Evolutionary conservation across 2,113 vertebrate species (phyloP).

Genomic region (Chaenogobius annularis): DNA sequence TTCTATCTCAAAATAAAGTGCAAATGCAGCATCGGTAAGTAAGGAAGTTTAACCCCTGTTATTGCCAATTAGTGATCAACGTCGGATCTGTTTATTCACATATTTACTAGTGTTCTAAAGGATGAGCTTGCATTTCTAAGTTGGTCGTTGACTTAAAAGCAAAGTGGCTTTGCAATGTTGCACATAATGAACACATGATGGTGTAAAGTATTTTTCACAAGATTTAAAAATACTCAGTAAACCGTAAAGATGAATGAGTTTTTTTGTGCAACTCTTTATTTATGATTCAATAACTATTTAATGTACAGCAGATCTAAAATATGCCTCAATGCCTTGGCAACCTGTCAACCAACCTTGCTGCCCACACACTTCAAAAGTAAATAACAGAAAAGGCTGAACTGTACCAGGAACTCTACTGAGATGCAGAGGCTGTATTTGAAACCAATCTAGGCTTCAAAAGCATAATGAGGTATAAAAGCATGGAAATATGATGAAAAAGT

Average conservation of each 20-base stretch:
- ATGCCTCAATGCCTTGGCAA: constrained; percentile 54
- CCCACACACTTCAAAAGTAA: constrained; percentile 65
- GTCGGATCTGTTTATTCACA: constrained; percentile 19
- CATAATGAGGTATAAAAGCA: constrained; percentile 28
- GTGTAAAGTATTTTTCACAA: neutral
- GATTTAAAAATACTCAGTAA: neutral
- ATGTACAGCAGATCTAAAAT: constrained; percentile 42
- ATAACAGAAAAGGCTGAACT: constrained; percentile 59
- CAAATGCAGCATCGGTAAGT: neutral
- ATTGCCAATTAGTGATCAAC: constrained; percentile 34
- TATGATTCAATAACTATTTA: constrained; percentile 32
- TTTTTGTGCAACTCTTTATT: constrained; percentile 4
- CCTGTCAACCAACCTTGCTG: constrained; percentile 57
- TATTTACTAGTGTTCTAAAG: constrained; percentile 14
- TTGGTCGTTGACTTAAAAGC: neutral
- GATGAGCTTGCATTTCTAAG: neutral
- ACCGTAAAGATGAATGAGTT: neutral
- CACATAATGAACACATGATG: neutral
- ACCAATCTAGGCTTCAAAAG: constrained; percentile 48
- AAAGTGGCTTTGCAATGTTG: too few species aligned
- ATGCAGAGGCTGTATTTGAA: constrained; percentile 65
- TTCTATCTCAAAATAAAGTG: neutral
- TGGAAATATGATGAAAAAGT: constrained; percentile 12
- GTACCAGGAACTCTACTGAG: constrained; percentile 63
- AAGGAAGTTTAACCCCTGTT: neutral